Conservation (phyloP, 2,888 invertebrate genomes). For the Sphaerophoria rueppellii region DNA sequence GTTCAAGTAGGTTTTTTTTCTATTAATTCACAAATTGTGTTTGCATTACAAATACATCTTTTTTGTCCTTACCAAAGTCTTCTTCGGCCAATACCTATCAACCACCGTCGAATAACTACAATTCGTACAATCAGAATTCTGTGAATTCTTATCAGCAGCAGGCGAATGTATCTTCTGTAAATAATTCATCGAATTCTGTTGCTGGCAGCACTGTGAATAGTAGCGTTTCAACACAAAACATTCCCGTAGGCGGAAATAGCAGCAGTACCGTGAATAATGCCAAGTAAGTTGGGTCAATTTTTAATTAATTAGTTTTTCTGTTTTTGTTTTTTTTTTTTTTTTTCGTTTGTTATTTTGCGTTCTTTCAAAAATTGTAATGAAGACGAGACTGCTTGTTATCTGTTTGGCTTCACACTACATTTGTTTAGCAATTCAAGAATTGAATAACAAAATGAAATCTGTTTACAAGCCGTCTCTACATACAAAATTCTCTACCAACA, state of each 20-base stretch:
- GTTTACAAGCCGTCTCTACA: not conserved
- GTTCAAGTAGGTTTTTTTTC: constrained; percentile 77
- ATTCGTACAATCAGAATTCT: constrained; percentile 81
- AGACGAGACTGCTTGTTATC: constrained; percentile 25
- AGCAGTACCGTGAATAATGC: constrained; percentile 79
- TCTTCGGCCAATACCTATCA: constrained; percentile 81
- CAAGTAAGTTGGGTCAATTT: constrained; percentile 76
- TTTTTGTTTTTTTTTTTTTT: constrained; percentile 25
- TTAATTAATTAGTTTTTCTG: constrained; percentile 2
- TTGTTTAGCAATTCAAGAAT: too few relatives aligned
- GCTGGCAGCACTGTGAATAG: constrained; percentile 76
- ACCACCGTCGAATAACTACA: constrained; percentile 79
- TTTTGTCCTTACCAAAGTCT: constrained; percentile 72
- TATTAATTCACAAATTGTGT: not conserved
- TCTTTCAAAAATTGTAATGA: not conserved
- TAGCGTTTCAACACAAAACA: constrained; percentile 81
- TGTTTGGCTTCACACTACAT: not conserved
- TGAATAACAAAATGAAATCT: not conserved
- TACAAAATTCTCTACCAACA: not conserved
- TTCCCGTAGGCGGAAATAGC: constrained; percentile 81
- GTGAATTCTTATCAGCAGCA: constrained; percentile 82
- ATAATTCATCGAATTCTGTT: constrained; percentile 77
- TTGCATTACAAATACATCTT: not conserved
- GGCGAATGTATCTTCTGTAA: constrained; percentile 76
- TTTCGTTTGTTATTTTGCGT: not conserved